These are phyloP conservation scores for Glaucomys volans DNA, from an alignment of 2,113 vertebrate species.

Conservation along the genomic window DNA sequence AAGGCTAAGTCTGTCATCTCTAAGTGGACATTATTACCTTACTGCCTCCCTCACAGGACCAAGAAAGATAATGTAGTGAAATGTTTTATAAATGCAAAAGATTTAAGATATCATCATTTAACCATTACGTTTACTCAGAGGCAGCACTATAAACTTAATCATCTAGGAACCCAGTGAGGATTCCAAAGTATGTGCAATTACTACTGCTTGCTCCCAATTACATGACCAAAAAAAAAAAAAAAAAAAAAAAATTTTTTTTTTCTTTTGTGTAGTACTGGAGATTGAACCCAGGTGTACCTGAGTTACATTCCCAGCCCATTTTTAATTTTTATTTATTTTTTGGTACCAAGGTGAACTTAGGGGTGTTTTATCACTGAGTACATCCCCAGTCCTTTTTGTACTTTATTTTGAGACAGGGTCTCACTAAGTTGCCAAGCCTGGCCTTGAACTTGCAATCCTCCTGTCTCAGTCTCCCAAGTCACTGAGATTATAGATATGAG, in stretches of 20 bases:
- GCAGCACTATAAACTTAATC: not conserved
- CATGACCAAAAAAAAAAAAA: no score
- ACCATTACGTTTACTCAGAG: conserved; percentile 1
- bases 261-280: not conserved
- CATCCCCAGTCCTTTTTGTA: not conserved
- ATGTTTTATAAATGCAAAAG: conserved; percentile 17
- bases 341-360: not conserved
- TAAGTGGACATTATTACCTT: not conserved
- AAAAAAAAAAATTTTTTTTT: no score
- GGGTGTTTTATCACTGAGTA: not conserved
- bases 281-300: no score
- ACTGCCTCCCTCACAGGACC: not conserved
- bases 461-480: not conserved
- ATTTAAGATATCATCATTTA: not conserved
- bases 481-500: not conserved
- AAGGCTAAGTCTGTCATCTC: not conserved
- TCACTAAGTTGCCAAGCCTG: not conserved
- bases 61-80: not conserved
- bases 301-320: not conserved
- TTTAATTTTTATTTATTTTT: not conserved
- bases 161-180: not conserved
- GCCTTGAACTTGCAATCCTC: not conserved
- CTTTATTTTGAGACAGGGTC: not conserved
- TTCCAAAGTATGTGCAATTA: not conserved
- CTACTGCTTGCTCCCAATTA: not conserved